Evolutionary conservation across 2,113 vertebrate genomes (phyloP), one percentile per base, ranked within the genome.

Genomic region (Anarrhichthys ocellatus): DNA sequence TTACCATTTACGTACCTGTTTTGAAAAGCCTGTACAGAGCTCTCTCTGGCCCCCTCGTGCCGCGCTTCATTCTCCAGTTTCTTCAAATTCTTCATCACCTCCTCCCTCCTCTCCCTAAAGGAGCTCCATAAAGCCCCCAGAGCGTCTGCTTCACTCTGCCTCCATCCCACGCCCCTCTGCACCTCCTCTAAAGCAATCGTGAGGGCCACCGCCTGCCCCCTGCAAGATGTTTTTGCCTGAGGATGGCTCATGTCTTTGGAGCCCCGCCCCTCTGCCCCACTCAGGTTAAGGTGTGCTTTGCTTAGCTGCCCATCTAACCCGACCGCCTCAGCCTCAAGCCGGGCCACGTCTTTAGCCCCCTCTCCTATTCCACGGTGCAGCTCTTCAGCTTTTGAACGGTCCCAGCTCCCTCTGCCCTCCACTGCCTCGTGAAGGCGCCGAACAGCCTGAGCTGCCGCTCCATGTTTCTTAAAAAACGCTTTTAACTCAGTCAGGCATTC

Each of bases 91-190:
- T 91, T 96, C 87, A 98, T 94, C n/a, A 99, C 81, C 75, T 96
- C 95, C 9, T 97, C 97, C 76, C 94, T 98, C 81, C 90, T 95
- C 68, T 96, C 95, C 52, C 83, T 91, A 73, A 99, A 98, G 10
- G 96, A 96, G 75, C 91, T 96, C 91, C 89, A 95, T 81, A 99
- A 69, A 0, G 92, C 91, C 0, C 83, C 93, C 56, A 99, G 92
- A 24, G 96, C 96, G 64, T 99, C 97, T 1, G 97, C 97, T 84
- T 99, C 97, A 65, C 96, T 97, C 90, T 97, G 98, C 88, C 97
- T 98, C 76, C 95, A 96, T n/a, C 98, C 98, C 65, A 99, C 90
- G 1, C 96, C 92, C 82, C 92, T 97, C 92, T 98, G 98, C 65
- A 97, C 94, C 69, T 92, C 88, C 73, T 99, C 97, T 69, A 99